Evolutionary conservation across 2,888 invertebrate genomes (phyloP).

Genomic region (Mallateleia sp.): DNA sequence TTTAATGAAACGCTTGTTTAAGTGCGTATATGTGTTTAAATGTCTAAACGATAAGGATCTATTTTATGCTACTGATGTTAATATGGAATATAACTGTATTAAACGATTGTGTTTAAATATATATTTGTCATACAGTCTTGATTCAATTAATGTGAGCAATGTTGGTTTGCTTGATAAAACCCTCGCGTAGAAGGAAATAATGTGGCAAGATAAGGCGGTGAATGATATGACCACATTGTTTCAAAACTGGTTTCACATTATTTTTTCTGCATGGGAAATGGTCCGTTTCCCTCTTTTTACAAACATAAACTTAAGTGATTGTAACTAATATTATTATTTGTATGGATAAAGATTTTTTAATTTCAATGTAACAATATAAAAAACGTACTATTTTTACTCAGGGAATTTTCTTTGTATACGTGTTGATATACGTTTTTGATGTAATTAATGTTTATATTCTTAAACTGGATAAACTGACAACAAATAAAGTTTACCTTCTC

Average conservation of each 20-base stretch:
- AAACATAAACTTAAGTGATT: conserved; percentile 9
- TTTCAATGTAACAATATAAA: no score
- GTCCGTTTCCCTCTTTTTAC: conserved; percentile 22
- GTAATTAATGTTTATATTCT: no score
- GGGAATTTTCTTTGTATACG: no score
- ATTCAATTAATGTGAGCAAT: conserved; percentile 20
- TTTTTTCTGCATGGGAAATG: conserved; percentile 49
- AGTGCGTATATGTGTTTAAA: conserved; percentile 61
- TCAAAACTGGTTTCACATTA: conserved; percentile 53
- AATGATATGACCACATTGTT: conserved; percentile 31
- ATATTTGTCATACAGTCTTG: conserved; percentile 60
- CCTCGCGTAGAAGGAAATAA: conserved; percentile 49
- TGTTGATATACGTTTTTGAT: no score
- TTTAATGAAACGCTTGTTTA: conserved; percentile 72
- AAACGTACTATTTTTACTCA: no score
- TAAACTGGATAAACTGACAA: no score
- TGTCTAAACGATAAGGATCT: conserved; percentile 56
- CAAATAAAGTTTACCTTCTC: no score
- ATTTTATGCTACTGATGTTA: conserved; percentile 53
- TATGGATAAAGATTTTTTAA: no score
- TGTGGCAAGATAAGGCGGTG: conserved; percentile 35
- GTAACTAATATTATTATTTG: neutral
- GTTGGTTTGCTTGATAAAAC: conserved; percentile 29
- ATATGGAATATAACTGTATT: conserved; percentile 62
- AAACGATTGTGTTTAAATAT: conserved; percentile 70